Evolutionary conservation across 2,888 invertebrate species (phyloP), one percentile per base, ranked within the genome.

Genomic region (Saturnia japonica): DNA sequence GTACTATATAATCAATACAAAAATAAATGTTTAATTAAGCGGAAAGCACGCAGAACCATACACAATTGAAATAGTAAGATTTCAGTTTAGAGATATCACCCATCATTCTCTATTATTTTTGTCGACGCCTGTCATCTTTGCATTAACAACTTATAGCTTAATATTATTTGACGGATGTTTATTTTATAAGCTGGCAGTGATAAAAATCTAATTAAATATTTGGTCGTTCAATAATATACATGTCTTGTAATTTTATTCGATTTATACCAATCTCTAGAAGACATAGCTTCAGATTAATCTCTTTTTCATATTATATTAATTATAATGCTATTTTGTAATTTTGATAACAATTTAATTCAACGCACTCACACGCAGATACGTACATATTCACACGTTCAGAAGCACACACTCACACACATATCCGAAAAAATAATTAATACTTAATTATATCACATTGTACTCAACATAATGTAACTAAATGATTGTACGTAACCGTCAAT

Each of bases 371-470:
- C 25, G 7, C 16, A 57, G 12, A 51, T 51, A 51, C 19, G n/a
- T 51, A 51, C n/a, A 16, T 51, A 51, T 51, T n/a, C 42, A 25
- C 60, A n/a, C n/a, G n/a, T n/a, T n/a, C n/a, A n/a, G n/a, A n/a
- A n/a, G n/a, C n/a, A n/a, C n/a, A 60, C 42, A 40, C 42, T 12
- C 9, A 54, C 71, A 51, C 67, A 68, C 69, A 68, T 72, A 69
- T 74, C 72, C 72, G 72, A 54, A 54, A 22, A 54, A 74, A 77
- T 74, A 71, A 72, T 77, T 79, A 80, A 77, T 75, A 74, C 75
- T 78, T 79, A 82, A 83, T 72, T 83, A 85, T 85, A 86, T 86
- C 86, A 86, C 87, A 85, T 81, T 80, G 81, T 79, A 82, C 79
- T 80, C 76, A 73, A 76, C 73, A 69, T 76, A 76, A 73, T 69